These are phyloP conservation scores for Fragum sueziense DNA, from an alignment of 2,888 invertebrate species.

Conservation along the genomic window DNA sequence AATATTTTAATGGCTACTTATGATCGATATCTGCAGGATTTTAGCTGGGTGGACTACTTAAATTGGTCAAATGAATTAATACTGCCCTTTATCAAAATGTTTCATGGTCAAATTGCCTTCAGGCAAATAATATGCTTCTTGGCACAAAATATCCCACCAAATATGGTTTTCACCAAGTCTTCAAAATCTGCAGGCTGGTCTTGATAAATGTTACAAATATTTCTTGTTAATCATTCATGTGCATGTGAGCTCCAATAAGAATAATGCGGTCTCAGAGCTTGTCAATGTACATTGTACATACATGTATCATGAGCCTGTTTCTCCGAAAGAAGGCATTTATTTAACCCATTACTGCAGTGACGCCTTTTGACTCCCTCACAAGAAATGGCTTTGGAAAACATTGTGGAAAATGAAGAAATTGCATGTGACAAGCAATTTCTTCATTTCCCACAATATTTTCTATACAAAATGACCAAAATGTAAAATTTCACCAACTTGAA, in stretches of 20 bases:
- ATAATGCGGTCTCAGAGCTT: too few species aligned
- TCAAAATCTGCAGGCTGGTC: too few species aligned
- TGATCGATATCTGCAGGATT: slow-evolving; percentile 8
- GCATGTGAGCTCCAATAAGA: too few species aligned
- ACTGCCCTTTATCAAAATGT: neutral
- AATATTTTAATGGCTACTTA: slow-evolving; percentile 22
- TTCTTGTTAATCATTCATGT: too few species aligned
- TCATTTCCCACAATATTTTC: neutral
- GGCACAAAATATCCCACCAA: neutral
- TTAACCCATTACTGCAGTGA: neutral
- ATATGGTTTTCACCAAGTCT: too few species aligned
- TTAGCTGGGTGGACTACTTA: neutral
- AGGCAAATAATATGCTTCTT: neutral
- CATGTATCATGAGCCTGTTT: too few species aligned
- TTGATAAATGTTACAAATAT: too few species aligned
- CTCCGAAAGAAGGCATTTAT: too few species aligned
- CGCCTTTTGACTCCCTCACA: neutral
- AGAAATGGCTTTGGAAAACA: neutral
- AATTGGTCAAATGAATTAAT: slow-evolving; percentile 7
- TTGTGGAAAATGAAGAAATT: slow-evolving; percentile 14
- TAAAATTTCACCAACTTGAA: neutral
- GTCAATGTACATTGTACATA: too few species aligned
- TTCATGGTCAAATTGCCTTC: neutral
- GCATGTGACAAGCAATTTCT: neutral
- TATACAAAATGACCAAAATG: neutral